Percentiles rank a stretch among this genome's conserved stretches.
These are phyloP conservation scores for Drosophila pseudoananassae DNA, from an alignment of 1,140 invertebrate species.

Conservation along the genomic window DNA sequence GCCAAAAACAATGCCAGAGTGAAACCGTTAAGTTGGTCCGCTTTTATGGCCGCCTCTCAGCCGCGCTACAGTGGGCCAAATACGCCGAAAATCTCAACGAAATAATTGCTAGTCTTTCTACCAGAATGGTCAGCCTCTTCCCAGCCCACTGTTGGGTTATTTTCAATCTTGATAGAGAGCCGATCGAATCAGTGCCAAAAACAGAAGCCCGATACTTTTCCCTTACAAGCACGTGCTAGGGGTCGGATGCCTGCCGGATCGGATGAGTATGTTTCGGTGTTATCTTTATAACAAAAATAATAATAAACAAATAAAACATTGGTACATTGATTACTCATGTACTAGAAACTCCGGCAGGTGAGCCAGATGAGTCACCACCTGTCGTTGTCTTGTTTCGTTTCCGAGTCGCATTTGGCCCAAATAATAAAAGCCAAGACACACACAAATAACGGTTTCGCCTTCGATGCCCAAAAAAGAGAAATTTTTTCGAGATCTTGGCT, in stretches of 20 bases:
- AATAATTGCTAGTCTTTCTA: neutral
- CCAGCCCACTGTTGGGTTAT: neutral
- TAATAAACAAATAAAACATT: neutral
- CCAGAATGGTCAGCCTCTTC: neutral
- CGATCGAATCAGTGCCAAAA: slow-evolving; percentile 43
- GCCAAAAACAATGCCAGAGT: slow-evolving; percentile 24
- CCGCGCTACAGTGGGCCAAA: slow-evolving; percentile 16
- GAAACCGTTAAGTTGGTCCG: slow-evolving; percentile 54
- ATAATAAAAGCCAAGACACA: neutral
- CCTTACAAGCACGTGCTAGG: slow-evolving; percentile 32
- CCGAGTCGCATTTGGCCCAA: neutral
- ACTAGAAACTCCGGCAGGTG: slow-evolving; percentile 2
- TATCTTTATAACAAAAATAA: neutral
- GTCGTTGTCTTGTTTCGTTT: neutral
- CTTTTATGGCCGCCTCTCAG: slow-evolving; percentile 46
- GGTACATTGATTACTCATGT: neutral
- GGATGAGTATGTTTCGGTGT: slow-evolving; percentile 10
- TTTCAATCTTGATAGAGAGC: slow-evolving; percentile 19
- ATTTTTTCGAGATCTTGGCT: neutral
- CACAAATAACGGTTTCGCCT: neutral
- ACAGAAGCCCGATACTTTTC: slow-evolving; percentile 37
- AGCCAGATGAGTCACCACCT: neutral
- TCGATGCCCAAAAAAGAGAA: slow-evolving; percentile 2
- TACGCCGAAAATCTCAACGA: neutral
- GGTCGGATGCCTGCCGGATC: neutral